phyloP scores from a whole-genome alignment of 2,797 vertebrate genomes.

The Enteromius mattozi region DNA sequence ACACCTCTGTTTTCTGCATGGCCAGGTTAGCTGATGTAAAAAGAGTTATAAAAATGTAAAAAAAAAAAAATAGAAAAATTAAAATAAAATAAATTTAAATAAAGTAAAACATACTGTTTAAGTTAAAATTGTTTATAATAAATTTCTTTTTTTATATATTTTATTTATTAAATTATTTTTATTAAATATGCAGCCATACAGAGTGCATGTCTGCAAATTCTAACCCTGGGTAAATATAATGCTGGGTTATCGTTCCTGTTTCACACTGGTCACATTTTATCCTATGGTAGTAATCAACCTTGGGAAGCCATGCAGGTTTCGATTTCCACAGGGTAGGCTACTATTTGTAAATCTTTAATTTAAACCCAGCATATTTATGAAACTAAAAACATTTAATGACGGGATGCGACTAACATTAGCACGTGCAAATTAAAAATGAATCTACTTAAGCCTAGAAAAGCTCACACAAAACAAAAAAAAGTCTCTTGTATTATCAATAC shows the following conservation, averaged over 20 bases:
- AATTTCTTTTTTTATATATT: not conserved
- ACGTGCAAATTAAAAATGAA: not conserved
- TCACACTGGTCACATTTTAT: not conserved
- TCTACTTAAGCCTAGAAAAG: not conserved
- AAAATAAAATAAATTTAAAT: not conserved
- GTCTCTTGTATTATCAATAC: not conserved
- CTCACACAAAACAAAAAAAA: not conserved
- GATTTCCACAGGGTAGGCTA: not conserved
- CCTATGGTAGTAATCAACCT: not conserved
- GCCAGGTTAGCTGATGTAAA: slow-evolving; percentile 62
- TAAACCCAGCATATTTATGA: not conserved
- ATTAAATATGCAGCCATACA: not conserved
- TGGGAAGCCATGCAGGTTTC: not conserved
- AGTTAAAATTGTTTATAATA: not conserved
- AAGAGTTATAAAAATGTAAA: slow-evolving; percentile 44
- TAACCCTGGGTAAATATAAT: not conserved
- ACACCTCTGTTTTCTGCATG: slow-evolving; percentile 69
- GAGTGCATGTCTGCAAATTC: not conserved
- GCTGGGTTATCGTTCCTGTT: not conserved
- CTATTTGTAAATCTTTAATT: not conserved
- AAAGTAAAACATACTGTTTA: not conserved
- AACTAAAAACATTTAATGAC: not conserved
- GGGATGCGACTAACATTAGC: not conserved
- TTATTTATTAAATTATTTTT: not conserved
- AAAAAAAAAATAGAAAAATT: not conserved